Evolutionary conservation across 2,797 vertebrate species (phyloP).

Genomic region (Enteromius treurensis): DNA sequence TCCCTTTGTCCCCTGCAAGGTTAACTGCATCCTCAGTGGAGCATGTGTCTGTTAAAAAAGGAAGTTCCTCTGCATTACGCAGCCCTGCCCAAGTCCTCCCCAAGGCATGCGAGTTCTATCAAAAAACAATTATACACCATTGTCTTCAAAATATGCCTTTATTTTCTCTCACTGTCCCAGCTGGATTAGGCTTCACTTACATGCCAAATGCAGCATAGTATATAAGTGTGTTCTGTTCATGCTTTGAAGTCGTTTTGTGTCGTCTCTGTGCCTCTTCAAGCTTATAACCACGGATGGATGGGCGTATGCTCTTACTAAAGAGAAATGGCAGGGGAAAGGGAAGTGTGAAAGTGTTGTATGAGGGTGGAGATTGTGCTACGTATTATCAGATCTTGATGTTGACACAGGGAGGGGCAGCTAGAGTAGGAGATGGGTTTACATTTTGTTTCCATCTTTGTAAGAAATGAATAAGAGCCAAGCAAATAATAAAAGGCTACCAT

Average conservation of each 20-base stretch:
- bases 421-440: not conserved
- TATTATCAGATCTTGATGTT: slow-evolving; percentile 28
- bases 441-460: not conserved
- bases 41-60: slow-evolving; percentile 41
- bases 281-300: slow-evolving; percentile 34
- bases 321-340: not conserved
- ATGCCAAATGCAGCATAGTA: not conserved
- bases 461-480: not conserved
- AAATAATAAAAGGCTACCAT: not conserved
- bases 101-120: not conserved
- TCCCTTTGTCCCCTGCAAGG: not conserved
- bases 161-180: not conserved
- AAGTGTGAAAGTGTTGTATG: slow-evolving; percentile 41
- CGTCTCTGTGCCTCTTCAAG: not conserved
- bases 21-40: slow-evolving; percentile 26
- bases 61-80: slow-evolving; percentile 9
- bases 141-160: slow-evolving; percentile 3
- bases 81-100: slow-evolving; percentile 29
- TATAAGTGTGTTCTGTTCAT: not conserved
- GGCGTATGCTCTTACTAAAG: slow-evolving; percentile 44
- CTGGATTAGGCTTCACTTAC: not conserved
- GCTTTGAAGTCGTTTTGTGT: not conserved
- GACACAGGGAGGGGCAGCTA: slow-evolving; percentile 38
- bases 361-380: not conserved
- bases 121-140: slow-evolving; percentile 8